These are phyloP conservation scores for Melanogrammus aeglefinus DNA, from an alignment of 2,797 vertebrate species.

Conservation along the genomic window DNA sequence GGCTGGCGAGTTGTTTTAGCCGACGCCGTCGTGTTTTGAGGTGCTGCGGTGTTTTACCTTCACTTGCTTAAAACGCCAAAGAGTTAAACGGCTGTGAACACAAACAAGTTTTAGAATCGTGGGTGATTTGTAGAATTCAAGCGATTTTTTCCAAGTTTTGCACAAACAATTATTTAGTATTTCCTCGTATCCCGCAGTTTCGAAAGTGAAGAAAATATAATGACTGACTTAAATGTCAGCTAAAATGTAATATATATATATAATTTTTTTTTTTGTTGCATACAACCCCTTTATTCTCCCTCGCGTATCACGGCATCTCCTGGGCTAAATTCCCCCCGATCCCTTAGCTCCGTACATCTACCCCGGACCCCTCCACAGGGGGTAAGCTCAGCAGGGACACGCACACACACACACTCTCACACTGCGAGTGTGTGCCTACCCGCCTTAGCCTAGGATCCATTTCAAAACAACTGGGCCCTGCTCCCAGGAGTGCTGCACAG, in stretches of 20 bases:
- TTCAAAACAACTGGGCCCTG: slow-evolving; percentile 62
- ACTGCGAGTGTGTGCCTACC: slow-evolving; percentile 36
- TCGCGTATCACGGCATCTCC: background rate
- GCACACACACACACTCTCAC: no score
- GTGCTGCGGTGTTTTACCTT: no score
- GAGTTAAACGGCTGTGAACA: no score
- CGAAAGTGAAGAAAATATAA: background rate
- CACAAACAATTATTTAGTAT: no score
- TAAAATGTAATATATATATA: no score
- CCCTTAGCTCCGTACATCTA: slow-evolving; percentile 51
- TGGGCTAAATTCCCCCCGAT: slow-evolving; percentile 36
- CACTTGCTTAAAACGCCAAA: no score
- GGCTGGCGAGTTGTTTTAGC: no score
- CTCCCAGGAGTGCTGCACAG: slow-evolving; percentile 58
- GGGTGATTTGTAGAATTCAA: no score
- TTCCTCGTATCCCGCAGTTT: background rate
- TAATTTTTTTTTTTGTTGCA: background rate
- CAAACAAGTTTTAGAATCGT: no score
- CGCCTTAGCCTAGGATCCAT: slow-evolving; percentile 50
- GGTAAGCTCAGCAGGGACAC: slow-evolving; percentile 41
- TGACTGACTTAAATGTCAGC: background rate
- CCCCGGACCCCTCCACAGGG: slow-evolving; percentile 59
- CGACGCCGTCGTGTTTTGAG: no score
- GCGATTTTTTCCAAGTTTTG: no score
- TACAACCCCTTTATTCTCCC: background rate